These are phyloP conservation scores for Lytechinus pictus DNA, from an alignment of 35 echinoderm and acorn worm genomes.

Conservation along the genomic window DNA sequence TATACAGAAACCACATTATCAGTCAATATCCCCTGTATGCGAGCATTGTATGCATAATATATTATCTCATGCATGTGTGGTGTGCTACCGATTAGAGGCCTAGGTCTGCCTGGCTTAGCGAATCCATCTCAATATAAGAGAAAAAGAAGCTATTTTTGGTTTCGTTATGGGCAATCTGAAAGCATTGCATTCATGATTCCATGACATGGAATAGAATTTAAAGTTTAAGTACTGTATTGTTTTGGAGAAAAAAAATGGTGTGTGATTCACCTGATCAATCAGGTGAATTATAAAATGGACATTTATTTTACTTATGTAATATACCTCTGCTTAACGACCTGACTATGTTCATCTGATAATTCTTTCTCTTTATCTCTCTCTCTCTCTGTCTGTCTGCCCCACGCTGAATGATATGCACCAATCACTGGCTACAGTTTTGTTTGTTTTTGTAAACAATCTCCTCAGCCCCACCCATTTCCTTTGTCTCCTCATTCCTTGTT, in stretches of 20 bases:
- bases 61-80: background rate
- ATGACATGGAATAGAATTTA: background rate
- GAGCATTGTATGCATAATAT: background rate
- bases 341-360: background rate
- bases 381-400: background rate
- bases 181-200: background rate
- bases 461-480: background rate
- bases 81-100: background rate
- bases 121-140: background rate
- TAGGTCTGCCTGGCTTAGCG: background rate
- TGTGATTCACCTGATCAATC: background rate
- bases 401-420: background rate
- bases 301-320: background rate
- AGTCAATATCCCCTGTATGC: background rate
- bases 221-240: background rate
- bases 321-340: background rate
- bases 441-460: too few species aligned
- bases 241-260: background rate
- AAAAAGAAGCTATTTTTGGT: background rate
- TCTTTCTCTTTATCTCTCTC: background rate
- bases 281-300: background rate
- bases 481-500: background rate
- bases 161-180: background rate
- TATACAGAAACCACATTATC: background rate
- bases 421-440: too few species aligned